Evolutionary conservation across 2,797 vertebrate species (phyloP).

Genomic region (Lophotriccus pileatus): DNA sequence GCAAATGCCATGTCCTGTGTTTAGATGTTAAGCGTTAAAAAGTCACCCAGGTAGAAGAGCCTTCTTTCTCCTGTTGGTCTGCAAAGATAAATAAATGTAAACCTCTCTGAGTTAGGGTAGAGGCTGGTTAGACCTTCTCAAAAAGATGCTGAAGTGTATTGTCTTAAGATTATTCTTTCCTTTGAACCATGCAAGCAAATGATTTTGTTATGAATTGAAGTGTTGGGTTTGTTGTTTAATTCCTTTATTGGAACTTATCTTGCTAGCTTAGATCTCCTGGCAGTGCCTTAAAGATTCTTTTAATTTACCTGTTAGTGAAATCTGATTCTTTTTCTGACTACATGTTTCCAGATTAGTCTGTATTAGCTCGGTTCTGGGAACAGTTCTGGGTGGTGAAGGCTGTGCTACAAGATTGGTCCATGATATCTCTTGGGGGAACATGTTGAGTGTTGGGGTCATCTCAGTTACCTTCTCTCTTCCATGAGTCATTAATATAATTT

Average conservation of each 20-base stretch:
- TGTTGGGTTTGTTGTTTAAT: neutral
- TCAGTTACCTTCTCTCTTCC: neutral
- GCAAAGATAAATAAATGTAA: neutral
- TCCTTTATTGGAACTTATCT: neutral
- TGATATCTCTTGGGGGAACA: fast-evolving
- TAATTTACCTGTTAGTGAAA: neutral
- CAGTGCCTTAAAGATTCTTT: neutral
- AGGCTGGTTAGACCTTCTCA: neutral
- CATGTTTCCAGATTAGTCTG: fast-evolving
- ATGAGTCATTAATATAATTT: fast-evolving
- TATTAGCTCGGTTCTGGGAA: neutral
- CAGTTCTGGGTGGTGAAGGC: neutral
- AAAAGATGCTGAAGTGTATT: neutral
- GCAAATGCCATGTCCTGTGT: neutral
- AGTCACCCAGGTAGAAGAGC: neutral
- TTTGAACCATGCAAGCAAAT: neutral
- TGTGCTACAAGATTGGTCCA: neutral
- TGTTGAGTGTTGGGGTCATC: neutral
- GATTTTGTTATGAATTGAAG: neutral
- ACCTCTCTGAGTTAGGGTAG: neutral
- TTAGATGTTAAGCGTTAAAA: neutral
- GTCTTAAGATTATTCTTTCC: neutral
- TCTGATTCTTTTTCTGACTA: neutral
- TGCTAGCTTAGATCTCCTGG: neutral
- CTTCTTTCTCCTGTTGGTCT: neutral